Base-by-base conservation (phyloP, 2,888 invertebrate species). In the Pollenia labialis region DNA sequence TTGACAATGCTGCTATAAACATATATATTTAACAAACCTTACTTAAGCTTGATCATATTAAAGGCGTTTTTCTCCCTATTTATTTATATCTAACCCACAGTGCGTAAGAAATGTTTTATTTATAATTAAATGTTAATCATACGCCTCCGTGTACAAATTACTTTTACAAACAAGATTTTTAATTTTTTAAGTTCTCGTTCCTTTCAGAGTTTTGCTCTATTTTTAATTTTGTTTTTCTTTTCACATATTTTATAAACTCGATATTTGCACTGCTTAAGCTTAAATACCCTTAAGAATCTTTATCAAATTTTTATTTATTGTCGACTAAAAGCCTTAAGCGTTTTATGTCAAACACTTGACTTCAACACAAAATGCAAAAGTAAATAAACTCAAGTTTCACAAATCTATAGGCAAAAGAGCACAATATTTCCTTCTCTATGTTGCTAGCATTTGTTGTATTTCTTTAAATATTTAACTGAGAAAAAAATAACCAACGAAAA, bases 321-420 rank as follows among this genome's bases (percentile, higher is more conserved):
- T 74, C 32, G 32, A 14, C 60, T 74, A 66, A 81, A 66, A 56
- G 69, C 81, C 81, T 72, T 48, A 81, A 74, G 81, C 66, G 14
- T 74, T 81, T 81, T 74, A 74, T 81, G 81, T 81, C 81, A 81
- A 81, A 74, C 64, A 81, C 72, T 81, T 66, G 64, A 81, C 72
- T 74, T 56, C 16, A 66, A 18, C 52, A 52, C 12, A 58, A 72
- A 74, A 72, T 50, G 32, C n/a, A 23, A 32, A 60, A 72, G 56
- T 74, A 81, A 81, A 81, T 81, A 72, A 81, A 81, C 64, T 66
- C 46, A 66, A 66, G 40, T 42, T 50, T 40, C 10, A 62, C n/a
- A 12, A 32, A 48, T 46, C 58, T 32, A 46, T 16, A 72, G 16
- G 50, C 68, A 40, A 40, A 40, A 40, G 8, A 52, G n/a, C 9